Percentiles rank a stretch among this genome's conserved stretches.
phyloP scores from a whole-genome alignment of 2,113 vertebrate species.

The Lepus americanus region DNA sequence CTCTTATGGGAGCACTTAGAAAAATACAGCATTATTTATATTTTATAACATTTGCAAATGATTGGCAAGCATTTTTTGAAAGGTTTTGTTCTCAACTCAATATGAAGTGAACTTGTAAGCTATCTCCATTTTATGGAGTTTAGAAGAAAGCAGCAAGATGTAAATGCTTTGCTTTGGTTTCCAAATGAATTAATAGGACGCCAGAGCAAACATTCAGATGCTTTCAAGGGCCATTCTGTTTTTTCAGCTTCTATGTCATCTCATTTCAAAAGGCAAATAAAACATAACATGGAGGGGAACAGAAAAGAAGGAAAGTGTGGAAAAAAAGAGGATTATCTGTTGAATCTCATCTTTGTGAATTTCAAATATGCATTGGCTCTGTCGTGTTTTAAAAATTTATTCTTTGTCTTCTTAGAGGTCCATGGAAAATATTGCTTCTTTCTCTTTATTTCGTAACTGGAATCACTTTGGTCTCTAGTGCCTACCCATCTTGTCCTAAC shows the following conservation, averaged over 20 bases:
- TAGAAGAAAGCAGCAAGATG: conserved; percentile 44
- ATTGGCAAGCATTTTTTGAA: conserved; percentile 59
- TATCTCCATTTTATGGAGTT: conserved; percentile 28
- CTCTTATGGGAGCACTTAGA: conserved; percentile 55
- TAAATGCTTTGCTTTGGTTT: conserved; percentile 64
- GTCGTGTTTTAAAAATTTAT: conserved; percentile 45
- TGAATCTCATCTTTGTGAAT: conserved; percentile 32
- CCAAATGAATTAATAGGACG: conserved; percentile 46
- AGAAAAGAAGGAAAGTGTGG: not conserved
- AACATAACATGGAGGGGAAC: not conserved
- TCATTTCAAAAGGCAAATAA: conserved; percentile 62
- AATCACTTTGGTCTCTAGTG: not conserved
- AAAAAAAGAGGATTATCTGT: conserved; percentile 37
- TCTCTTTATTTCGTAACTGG: not conserved
- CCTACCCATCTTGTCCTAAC: not conserved
- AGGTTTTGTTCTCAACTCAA: conserved; percentile 44
- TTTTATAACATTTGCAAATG: conserved; percentile 72
- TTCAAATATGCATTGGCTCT: not conserved
- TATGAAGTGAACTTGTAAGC: conserved; percentile 56
- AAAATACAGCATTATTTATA: conserved; percentile 74
- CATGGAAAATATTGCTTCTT: conserved; percentile 33
- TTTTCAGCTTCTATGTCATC: not conserved
- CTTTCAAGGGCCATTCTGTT: conserved; percentile 9
- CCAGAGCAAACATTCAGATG: not conserved
- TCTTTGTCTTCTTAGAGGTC: not conserved